Base-by-base conservation (phyloP, 2,113 vertebrate species). In the Austrofundulus limnaeus region DNA sequence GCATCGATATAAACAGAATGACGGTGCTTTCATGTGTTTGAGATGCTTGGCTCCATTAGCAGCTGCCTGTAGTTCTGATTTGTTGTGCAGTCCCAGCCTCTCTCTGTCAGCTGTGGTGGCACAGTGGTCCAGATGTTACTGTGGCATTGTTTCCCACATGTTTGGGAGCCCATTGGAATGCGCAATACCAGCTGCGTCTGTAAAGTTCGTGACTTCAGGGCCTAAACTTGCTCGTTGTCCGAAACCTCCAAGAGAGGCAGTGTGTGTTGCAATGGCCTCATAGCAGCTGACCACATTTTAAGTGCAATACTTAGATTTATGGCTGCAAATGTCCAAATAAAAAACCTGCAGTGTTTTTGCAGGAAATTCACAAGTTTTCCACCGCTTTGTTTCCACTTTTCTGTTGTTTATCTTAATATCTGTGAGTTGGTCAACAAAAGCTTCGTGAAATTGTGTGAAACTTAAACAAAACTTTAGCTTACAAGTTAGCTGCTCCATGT, bases 71-170 rank as follows among this genome's bases (percentile, higher is more conserved):
- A 37, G 19, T n/a, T 11, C n/a, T 11, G 17, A 4, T n/a, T 46
- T 45, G n/a, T n/a, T n/a, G n/a, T n/a, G n/a, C n/a, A n/a, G n/a
- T 66, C 63, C 23, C 47, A 66, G 55, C 13, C 17, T 16, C 1
- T 42, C 19, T 49, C 31, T 69, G 25, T 21, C 31, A 48, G 24
- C 66, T 59, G 51, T 16, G 45, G 70, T 67, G 70, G 59, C 78
- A 70, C 71, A 78, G 10, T 42, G 39, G 31, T 37, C 49, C 77
- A 84, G 80, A 82, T 85, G 80, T 80, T 84, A 39, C 56, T 66
- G 66, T 64, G 75, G 73, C 68, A 77, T 67, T 43, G 3, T 14
- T 64, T 77, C 80, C 71, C 61, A 68, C 21, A 5, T 70, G 63
- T 75, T 83, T 80, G 55, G 66, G 50, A 45, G 57, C 55, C 58